These are phyloP conservation scores for Hestina assimilis DNA, from an alignment of 1,140 invertebrate species.

Conservation along the genomic window DNA sequence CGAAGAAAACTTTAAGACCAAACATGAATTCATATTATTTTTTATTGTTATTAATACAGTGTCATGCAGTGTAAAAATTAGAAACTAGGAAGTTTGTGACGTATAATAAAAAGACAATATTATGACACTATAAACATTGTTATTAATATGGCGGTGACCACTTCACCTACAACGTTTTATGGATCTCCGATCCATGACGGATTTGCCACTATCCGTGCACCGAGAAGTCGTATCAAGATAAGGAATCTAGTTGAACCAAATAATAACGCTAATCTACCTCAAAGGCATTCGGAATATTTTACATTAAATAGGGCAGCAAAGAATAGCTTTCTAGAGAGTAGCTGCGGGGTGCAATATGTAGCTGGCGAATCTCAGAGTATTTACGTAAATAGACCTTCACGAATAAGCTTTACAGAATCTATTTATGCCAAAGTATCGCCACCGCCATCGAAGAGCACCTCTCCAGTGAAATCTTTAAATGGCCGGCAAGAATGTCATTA, in stretches of 20 bases:
- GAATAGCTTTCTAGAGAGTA: conserved; percentile 70
- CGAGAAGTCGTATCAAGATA: conserved; percentile 76
- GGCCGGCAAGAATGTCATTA: conserved; percentile 65
- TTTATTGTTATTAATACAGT: no score
- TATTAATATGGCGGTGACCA: conserved; percentile 64
- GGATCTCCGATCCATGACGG: conserved; percentile 87
- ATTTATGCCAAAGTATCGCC: conserved; percentile 75
- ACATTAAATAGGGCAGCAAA: conserved; percentile 70
- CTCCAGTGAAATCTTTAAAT: conserved; percentile 59
- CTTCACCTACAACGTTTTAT: conserved; percentile 67
- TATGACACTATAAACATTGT: conserved; percentile 23
- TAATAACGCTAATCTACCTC: conserved; percentile 62
- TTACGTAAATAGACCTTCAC: conserved; percentile 54
- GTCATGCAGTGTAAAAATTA: neutral
- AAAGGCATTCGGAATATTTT: conserved; percentile 76
- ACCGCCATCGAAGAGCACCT: conserved; percentile 58
- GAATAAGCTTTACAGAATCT: conserved; percentile 68
- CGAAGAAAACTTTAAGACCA: neutral
- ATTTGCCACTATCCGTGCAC: conserved; percentile 87
- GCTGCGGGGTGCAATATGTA: conserved; percentile 65
- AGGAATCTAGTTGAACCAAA: conserved; percentile 73
- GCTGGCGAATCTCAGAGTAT: conserved; percentile 45
- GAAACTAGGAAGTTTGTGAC: neutral
- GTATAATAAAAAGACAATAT: neutral
- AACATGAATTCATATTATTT: neutral